phyloP scores from a whole-genome alignment of 2,797 vertebrate genomes.

The Hafferia zeledoni region DNA sequence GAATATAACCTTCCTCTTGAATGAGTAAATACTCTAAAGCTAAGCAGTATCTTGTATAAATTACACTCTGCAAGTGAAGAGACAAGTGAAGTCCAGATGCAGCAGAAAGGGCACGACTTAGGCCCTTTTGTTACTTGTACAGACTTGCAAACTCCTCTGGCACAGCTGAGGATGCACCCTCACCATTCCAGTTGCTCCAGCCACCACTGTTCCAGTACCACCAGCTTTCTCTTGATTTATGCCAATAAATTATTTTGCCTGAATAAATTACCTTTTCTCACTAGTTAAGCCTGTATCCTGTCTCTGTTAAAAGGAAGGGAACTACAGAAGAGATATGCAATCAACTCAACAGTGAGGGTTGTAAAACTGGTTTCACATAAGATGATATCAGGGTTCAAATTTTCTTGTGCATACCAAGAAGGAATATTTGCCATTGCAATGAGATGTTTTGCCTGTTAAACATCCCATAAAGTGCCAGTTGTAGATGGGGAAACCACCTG shows the following conservation, averaged over 20 bases:
- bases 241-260: not conserved
- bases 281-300: not conserved
- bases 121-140: not conserved
- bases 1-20: slow-evolving; percentile 57
- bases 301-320: not conserved
- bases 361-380: slow-evolving; percentile 51
- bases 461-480: not conserved
- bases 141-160: not conserved
- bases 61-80: slow-evolving; percentile 31
- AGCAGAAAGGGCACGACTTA: not conserved
- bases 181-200: not conserved
- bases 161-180: not conserved
- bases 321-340: not conserved
- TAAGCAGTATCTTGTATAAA: slow-evolving; percentile 66
- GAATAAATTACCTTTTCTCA: not conserved
- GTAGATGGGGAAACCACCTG: slow-evolving; percentile 2
- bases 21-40: slow-evolving; percentile 54
- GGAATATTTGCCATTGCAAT: slow-evolving; percentile 47
- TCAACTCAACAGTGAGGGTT: not conserved
- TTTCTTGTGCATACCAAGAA: slow-evolving; percentile 11
- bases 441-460: slow-evolving; percentile 45
- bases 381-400: slow-evolving; percentile 27
- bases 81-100: slow-evolving; percentile 8
- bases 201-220: not conserved
- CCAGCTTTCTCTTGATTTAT: not conserved